Conservation (phyloP, 2,888 invertebrate species). For the Cephus pygmeus region DNA sequence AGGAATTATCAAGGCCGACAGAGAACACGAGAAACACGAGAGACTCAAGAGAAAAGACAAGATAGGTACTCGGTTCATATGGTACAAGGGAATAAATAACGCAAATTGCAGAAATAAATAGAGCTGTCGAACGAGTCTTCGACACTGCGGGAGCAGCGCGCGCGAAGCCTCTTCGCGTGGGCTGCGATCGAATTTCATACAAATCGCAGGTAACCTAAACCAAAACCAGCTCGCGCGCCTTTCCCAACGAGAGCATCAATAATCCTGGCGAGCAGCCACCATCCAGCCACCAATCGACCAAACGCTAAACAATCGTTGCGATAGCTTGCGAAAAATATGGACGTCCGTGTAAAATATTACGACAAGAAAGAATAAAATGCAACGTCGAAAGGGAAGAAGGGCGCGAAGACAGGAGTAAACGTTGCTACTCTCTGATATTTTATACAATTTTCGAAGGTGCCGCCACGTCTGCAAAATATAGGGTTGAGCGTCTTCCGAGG, state of each 20-base stretch:
- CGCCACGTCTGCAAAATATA: background rate
- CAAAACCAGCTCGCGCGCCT: slow-evolving; percentile 48
- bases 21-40: slow-evolving; percentile 19
- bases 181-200: slow-evolving; percentile 61
- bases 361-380: slow-evolving; percentile 16
- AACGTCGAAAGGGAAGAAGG: slow-evolving; percentile 9
- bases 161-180: slow-evolving; percentile 28
- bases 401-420: slow-evolving; percentile 19
- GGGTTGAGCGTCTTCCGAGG: too few relatives aligned
- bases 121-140: slow-evolving; percentile 52
- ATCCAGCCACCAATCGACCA: slow-evolving; percentile 3
- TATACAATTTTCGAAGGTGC: slow-evolving; percentile 15
- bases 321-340: slow-evolving; percentile 16
- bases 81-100: slow-evolving; percentile 32
- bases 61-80: slow-evolving; percentile 22
- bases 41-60: too few relatives aligned
- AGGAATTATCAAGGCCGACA: slow-evolving; percentile 34
- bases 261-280: slow-evolving; percentile 30
- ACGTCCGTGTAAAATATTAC: slow-evolving; percentile 18
- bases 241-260: slow-evolving; percentile 47
- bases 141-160: slow-evolving; percentile 31
- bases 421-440: slow-evolving; percentile 20
- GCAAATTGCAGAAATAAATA: slow-evolving; percentile 54
- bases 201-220: slow-evolving; percentile 62
- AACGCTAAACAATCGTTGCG: slow-evolving; percentile 6